Percentiles rank a stretch among this genome's conserved stretches.
Conservation (phyloP, 2,113 vertebrate genomes). For the Thermophis baileyi region DNA sequence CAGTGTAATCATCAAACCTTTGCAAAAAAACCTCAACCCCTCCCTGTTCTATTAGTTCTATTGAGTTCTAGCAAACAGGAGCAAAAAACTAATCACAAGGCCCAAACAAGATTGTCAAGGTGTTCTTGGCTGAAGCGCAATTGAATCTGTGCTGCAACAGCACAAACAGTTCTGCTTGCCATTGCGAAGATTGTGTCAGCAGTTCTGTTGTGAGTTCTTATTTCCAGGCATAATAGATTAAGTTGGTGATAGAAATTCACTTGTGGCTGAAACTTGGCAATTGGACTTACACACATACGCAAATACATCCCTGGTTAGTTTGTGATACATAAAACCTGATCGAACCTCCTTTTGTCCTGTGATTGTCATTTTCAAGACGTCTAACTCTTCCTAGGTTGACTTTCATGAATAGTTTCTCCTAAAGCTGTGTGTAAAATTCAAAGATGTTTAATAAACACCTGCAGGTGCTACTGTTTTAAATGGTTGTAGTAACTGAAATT, state of each 20-base stretch:
- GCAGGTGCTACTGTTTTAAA: neutral
- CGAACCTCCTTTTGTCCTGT: neutral
- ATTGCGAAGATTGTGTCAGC: neutral
- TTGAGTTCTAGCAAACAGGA: conserved; percentile 8
- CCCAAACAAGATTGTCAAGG: conserved; percentile 2
- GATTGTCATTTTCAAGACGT: neutral
- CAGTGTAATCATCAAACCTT: neutral
- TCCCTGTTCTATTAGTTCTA: neutral
- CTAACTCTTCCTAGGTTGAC: neutral
- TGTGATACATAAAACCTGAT: neutral
- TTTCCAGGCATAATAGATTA: conserved; percentile 25
- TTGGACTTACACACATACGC: neutral
- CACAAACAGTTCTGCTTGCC: conserved; percentile 22
- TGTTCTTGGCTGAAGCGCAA: conserved; percentile 29
- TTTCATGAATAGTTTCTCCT: neutral
- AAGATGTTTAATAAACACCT: neutral
- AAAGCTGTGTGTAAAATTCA: neutral
- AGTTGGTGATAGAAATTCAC: conserved; percentile 12
- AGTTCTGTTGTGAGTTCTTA: conserved; percentile 1
- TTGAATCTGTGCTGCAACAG: neutral
- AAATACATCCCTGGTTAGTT: neutral
- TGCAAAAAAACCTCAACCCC: conserved; percentile 1
- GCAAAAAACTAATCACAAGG: neutral
- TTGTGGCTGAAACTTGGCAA: neutral
- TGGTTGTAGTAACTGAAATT: neutral